Evolutionary conservation across 2,888 invertebrate species (phyloP), one percentile per base, ranked within the genome.

Genomic region (Dolomedes plantarius): DNA sequence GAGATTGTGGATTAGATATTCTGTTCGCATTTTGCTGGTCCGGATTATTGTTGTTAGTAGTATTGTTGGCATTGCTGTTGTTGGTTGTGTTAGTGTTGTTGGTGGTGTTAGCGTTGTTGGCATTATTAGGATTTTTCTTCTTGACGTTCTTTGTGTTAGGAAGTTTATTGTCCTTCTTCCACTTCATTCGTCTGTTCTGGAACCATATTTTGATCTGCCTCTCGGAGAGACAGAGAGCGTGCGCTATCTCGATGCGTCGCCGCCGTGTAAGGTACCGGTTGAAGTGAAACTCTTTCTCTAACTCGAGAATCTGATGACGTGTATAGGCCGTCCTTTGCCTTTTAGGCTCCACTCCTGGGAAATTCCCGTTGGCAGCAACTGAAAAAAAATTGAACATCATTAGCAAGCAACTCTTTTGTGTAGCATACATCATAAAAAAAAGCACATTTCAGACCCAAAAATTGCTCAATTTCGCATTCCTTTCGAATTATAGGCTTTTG

Each of bases 201-300:
- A 96, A 96, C 96, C 96, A 96, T 91, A 96, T 96, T 93, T 96
- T 96, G 90, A 96, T 96, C 93, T 97, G 97, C 90, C 97, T 93
- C 91, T 97, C 97, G 86, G 97, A 96, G 90, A 98, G 94, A 91
- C 97, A 96, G 92, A 98, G 94, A 90, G 97, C 96, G 92, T 98
- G 98, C 62, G 98, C 98, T 91, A 98, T 98, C 93, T 98, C 98
- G 92, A 98, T 98, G 91, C 98, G 94, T 93, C 98, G 94, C 91
- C 98, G 94, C 90, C 98, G 94, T 87, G 98, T 98, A 92, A 98
- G 94, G 93, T 98, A 98, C 91, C 97, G 94, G 93, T 98, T 98
- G 94, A 96, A 98, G 92, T 98, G 98, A 92, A 98, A 98, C 93
- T 98, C 98, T 92, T 98, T 98, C 92, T 98, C 98, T 91, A 98